Base-by-base conservation (phyloP, 2,888 invertebrate species). In the Caenorhabditis uteleia region DNA sequence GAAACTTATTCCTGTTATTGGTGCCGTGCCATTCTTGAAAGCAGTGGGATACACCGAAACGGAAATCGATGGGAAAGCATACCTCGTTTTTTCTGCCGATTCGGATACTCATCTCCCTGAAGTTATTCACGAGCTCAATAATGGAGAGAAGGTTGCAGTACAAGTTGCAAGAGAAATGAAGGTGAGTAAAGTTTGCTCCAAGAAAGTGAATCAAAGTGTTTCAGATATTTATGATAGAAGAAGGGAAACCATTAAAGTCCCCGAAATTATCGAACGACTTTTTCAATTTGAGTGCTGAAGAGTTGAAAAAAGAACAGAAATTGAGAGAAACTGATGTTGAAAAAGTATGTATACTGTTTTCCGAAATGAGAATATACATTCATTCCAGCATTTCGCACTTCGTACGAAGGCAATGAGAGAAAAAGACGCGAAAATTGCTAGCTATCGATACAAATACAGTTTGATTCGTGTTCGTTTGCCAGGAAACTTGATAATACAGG, bases 401-500 rank as follows among this genome's bases (percentile, higher is more conserved):
- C 87, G 92, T 77, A 95, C 95, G 0, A 93, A 93, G 84, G 93
- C 93, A 2, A 95, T 95, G 93, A 86, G 94, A 21, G 93, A 95
- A 82, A 90, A 91, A 68, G 93, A 95, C 65, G 92, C 92, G 80
- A 85, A 89, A 61, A 86, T 90, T 47, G 91, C 90, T 79, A 88
- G 91, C 83, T 87, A 90, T 51, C 90, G 90, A 84, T 93, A 93
- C 84, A 90, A 90, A 82, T 95, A 90, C 84, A 89, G 91, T 2
- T 86, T 95, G 45, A 89, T 95, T 56, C 86, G 95, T 73, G 87
- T 95, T 33, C 88, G 92, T 49, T 92, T 95, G 83, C 94, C 95
- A 0, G 79, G 93, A 85, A 54, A 67, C 23, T 59, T 66, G 42
- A 23, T 78, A 2, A 40, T 80, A 3, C 75, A 79, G 74, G 80